These are phyloP conservation scores for Macroteleia sp. DNA, from an alignment of 2,888 invertebrate species.

Conservation along the genomic window DNA sequence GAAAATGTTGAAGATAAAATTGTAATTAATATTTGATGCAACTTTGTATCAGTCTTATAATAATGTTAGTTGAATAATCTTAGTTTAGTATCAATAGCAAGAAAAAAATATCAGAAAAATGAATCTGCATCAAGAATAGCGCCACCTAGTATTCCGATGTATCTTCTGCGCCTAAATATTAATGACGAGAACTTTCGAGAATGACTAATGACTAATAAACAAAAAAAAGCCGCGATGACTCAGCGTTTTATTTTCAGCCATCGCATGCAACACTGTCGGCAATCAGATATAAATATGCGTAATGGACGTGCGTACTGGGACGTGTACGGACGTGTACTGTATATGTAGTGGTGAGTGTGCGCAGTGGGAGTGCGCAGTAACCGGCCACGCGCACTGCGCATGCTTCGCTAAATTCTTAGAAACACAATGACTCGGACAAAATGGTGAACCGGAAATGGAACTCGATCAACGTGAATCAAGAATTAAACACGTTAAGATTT, in stretches of 20 bases:
- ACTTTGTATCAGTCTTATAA: no score
- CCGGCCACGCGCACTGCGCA: background rate
- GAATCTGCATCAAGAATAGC: background rate
- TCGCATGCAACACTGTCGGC: background rate
- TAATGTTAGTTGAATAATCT: no score
- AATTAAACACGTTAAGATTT: background rate
- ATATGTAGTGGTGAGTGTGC: background rate
- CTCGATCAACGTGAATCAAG: no score
- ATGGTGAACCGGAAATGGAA: background rate
- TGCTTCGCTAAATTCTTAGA: background rate
- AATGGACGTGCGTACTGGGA: background rate
- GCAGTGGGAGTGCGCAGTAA: background rate
- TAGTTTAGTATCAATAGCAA: no score
- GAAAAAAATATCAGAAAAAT: no score
- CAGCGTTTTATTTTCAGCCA: constrained; percentile 16
- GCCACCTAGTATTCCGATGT: no score
- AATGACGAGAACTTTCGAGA: background rate
- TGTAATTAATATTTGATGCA: no score
- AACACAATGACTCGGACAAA: background rate
- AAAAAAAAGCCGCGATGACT: constrained; percentile 14
- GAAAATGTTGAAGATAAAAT: no score
- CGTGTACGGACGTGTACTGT: no score
- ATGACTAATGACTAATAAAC: no score
- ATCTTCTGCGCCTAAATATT: no score
- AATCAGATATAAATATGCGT: constrained; percentile 5